Percentiles rank a stretch among this genome's conserved stretches.
Evolutionary conservation across 2,797 vertebrate genomes (phyloP).

Genomic region (Sebastes matsubarae): DNA sequence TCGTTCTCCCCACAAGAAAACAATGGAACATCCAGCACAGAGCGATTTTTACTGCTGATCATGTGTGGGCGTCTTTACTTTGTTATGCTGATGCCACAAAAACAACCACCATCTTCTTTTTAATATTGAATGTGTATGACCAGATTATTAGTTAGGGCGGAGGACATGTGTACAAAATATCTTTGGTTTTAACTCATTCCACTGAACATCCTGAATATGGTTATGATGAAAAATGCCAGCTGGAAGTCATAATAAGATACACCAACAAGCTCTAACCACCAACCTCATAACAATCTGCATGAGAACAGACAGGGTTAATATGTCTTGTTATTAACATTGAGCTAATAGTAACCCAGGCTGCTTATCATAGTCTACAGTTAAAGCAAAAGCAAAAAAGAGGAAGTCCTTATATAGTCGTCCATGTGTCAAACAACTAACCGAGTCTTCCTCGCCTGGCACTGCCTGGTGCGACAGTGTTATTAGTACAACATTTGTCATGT

Average conservation of each 20-base stretch:
- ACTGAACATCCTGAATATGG: conserved; percentile 16
- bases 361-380: neutral
- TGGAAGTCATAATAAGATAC: conserved; percentile 15
- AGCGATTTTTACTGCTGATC: too few species aligned
- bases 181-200: conserved; percentile 16
- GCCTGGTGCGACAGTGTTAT: conserved; percentile 54
- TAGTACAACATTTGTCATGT: conserved; percentile 73
- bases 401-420: conserved; percentile 31
- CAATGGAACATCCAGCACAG: too few species aligned
- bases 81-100: conserved; percentile 12
- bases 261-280: conserved; percentile 4
- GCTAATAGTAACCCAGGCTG: neutral
- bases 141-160: neutral
- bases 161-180: conserved; percentile 1
- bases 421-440: conserved; percentile 36
- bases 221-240: conserved; percentile 6
- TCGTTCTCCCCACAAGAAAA: too few species aligned
- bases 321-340: neutral
- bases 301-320: neutral
- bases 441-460: conserved; percentile 51
- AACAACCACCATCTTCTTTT: neutral
- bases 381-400: conserved; percentile 33
- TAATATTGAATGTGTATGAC: conserved; percentile 9
- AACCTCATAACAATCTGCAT: neutral
- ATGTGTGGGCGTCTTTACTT: neutral